Evolutionary conservation across 1,140 invertebrate species (phyloP), one percentile per base, ranked within the genome.

Genomic region (Hirudo medicinalis): DNA sequence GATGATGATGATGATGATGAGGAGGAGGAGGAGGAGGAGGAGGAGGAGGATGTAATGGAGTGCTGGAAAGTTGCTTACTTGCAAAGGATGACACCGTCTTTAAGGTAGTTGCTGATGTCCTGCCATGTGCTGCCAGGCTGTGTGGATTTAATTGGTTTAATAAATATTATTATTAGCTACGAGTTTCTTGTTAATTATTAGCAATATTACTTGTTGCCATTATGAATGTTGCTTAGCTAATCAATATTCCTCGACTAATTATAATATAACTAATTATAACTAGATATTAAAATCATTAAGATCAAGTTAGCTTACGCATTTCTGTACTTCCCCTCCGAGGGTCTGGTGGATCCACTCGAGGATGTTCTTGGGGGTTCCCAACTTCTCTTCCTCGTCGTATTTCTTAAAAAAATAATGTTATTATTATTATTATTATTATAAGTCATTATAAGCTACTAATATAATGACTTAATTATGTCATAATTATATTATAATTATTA

Each of bases 71-170:
- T 49, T 57, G 78, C 78, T 76, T 74, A 79, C 78, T 78, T 79
- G 78, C 78, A 78, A 40, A 79, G 71, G 67, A 76, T 73, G 60
- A 78, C 76, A 63, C 78, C 78, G 54, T 79, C 78, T 70, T 74
- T 77, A 32, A 79, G 73, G 54, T 75, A 72, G 55, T 55, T 73
- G 63, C 72, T 72, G 67, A 78, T 75, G 32, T 72, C 22, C 71
- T 77, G 75, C 75, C 75, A 78, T 25, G 75, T 74, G 27, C 55
- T 70, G 36, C 63, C 71, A 25, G 54, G 67, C 77, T 78, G 72
- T 54, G 73, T 70, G 29, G 22, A 22, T 9, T n/a, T n/a, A n/a
- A 49, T 8, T 49, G 43, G 13, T 49, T 49, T 36, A 36, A 36
- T 36, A 6, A 36, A 36, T 36, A 36, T 36, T 36, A 36, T 36